These are phyloP conservation scores for Theristicus caerulescens DNA, from an alignment of 2,113 vertebrate species.

Conservation along the genomic window DNA sequence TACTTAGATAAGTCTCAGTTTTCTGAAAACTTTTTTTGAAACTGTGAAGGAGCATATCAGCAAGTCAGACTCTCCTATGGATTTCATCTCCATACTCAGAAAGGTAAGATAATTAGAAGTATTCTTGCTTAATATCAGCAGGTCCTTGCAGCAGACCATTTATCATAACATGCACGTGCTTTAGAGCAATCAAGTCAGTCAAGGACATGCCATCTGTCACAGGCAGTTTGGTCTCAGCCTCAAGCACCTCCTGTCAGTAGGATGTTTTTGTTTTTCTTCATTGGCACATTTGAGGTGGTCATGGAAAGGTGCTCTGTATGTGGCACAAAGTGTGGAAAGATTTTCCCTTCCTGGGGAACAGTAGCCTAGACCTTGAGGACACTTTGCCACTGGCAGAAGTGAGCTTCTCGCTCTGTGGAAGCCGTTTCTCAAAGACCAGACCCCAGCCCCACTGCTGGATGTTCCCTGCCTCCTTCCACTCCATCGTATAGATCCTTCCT, in stretches of 20 bases:
- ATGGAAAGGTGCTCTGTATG: not conserved
- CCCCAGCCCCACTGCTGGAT: not conserved
- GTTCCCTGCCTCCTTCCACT: not conserved
- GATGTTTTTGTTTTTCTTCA: not conserved
- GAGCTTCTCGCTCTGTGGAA: rapidly evolving
- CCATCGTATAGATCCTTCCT: not conserved
- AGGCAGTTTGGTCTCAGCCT: not conserved
- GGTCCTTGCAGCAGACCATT: not conserved
- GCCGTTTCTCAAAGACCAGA: not conserved
- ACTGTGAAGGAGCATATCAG: conserved; percentile 74
- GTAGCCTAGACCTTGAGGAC: not conserved
- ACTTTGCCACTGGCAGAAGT: not conserved
- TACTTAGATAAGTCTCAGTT: conserved; percentile 83
- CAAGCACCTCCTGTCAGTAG: not conserved
- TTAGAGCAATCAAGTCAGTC: not conserved
- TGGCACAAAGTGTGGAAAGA: not conserved
- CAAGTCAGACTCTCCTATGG: conserved; percentile 43
- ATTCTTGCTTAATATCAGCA: not conserved
- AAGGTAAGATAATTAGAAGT: conserved; percentile 69
- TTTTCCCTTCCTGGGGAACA: not conserved
- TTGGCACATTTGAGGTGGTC: not conserved
- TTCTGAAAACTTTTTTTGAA: conserved; percentile 80
- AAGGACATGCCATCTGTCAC: not conserved
- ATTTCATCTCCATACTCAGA: conserved; percentile 79
- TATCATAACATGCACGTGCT: not conserved